Evolutionary conservation across 2,113 vertebrate genomes (phyloP).

Genomic region (Tachysurus fulvidraco): DNA sequence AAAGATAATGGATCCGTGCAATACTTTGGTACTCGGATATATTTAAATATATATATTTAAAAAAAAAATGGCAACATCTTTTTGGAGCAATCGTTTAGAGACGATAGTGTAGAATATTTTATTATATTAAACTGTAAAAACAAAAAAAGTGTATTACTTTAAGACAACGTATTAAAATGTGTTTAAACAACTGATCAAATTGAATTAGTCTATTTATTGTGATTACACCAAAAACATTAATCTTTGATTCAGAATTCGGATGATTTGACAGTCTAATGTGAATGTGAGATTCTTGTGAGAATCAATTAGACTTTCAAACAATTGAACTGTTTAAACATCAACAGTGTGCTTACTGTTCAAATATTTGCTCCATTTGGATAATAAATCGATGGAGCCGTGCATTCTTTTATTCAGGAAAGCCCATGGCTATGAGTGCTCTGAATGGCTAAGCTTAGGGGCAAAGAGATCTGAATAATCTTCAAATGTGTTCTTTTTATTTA

Average conservation of each 20-base stretch:
- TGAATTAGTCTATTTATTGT: conserved; percentile 10
- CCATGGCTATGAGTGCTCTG: background rate
- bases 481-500: background rate
- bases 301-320: conserved; percentile 48
- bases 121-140: background rate
- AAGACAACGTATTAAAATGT: background rate
- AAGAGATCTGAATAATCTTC: conserved; percentile 20
- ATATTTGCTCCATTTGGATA: conserved; percentile 44
- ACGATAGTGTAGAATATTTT: background rate
- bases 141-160: background rate
- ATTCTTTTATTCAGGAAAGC: conserved; percentile 23
- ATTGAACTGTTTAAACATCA: conserved; percentile 45
- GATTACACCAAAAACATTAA: conserved; percentile 18
- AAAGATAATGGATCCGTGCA: background rate
- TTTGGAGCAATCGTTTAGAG: no score
- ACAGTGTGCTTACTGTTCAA: background rate
- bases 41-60: no score
- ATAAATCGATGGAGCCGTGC: conserved; percentile 42
- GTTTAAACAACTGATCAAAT: conserved; percentile 2
- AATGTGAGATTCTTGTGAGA: conserved; percentile 37
- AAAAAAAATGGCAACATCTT: no score
- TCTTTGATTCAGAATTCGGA: conserved; percentile 20
- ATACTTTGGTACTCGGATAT: background rate
- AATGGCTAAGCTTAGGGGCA: conserved; percentile 5
- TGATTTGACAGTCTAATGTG: conserved; percentile 12